Base-by-base conservation (phyloP, 2,113 vertebrate species). In the Leptocoma aspasia region DNA sequence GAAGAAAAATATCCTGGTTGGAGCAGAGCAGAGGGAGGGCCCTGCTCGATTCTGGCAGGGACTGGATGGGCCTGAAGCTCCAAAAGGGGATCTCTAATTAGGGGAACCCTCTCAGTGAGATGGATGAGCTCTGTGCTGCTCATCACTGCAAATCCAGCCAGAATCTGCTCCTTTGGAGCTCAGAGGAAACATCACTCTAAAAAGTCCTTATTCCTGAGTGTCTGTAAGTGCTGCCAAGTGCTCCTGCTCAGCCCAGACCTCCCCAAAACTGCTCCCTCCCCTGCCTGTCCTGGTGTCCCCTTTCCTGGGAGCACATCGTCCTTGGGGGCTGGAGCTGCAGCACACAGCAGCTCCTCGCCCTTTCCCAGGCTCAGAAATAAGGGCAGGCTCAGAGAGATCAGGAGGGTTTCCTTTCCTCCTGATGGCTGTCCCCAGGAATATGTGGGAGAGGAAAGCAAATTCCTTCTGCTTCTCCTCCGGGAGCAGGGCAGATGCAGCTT, bases 241-340 rank as follows among this genome's bases (percentile, higher is more conserved):
- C 18, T 45, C 44, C 54, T 73, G 65, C 79, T 82, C 57, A 50
- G 22, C 41, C 35, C 50, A 45, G 31, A 35, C 7, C 7, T 72
- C 45, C 61, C 66, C 27, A 30, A 31, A 89, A 49, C 30, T 31
- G 26, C 31, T 59, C 17, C 15, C 37, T 50, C 26, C 1, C 2
- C 31, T 2, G 1, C 10, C 8, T 17, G 19, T 16, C 22, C 24
- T 30, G 15, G n/a, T 5, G 11, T 47, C 18, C 44, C 28, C 26
- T 72, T 52, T 31, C 37, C 3, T 1, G 59, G 42, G 59, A 68
- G 37, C 42, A 24, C 3, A 4, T 17, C 0, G 2, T n/a, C 63
- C 39, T 41, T 1, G 5, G 41, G 54, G 41, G 59, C 54, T 72
- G 57, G 15, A 64, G 37, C 82, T 66, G 56, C 5, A 39, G 35